Evolutionary conservation across 2,797 vertebrate species (phyloP), one percentile per base, ranked within the genome.

Genomic region (Melopsittacus undulatus): DNA sequence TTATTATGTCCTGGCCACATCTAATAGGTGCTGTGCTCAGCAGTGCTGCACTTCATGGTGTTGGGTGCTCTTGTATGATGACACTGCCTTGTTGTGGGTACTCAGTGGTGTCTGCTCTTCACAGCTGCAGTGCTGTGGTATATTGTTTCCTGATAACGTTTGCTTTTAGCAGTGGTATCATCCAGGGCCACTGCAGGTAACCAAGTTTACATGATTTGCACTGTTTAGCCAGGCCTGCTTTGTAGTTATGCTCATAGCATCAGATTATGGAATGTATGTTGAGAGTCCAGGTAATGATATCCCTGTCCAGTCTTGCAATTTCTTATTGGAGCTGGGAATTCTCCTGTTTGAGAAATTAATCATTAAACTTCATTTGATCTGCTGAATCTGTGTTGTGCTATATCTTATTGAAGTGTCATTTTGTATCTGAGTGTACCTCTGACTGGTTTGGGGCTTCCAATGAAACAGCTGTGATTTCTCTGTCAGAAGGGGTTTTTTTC

Each of bases 391-490:
- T 2, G 0, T 7, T 59, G 43, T 67, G 22, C 34, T 72, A 0
- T 20, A 29, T 49, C 86, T 69, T 77, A 23, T 49, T 12, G 13
- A 8, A 36, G 34, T 30, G 19, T 36, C 43, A 6, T 49, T 46
- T 54, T 1, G 0, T 52, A 16, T 32, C 57, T 43, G 32, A 5
- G 49, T 22, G 10, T 5, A 21, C 17, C 8, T 34, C 61, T 9
- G 0, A 27, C 51, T 11, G 30, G 1, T 16, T 80, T 68, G 24
- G 34, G 68, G 24, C 15, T 64, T 57, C 18, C 9, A 73, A n/a
- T 72, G 84, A 79, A 87, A 42, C 45, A 83, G 70, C 64, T 81
- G 81, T 79, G 36, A 64, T 90, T 91, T 85, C 76, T 88, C 68
- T 69, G 38, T n/a, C 89, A 73, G 49, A 45, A 90, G 32, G 5